Percentiles rank a stretch among this genome's conserved stretches.
These are phyloP conservation scores for Cygnus olor DNA, from an alignment of 2,797 vertebrate species.

Conservation along the genomic window DNA sequence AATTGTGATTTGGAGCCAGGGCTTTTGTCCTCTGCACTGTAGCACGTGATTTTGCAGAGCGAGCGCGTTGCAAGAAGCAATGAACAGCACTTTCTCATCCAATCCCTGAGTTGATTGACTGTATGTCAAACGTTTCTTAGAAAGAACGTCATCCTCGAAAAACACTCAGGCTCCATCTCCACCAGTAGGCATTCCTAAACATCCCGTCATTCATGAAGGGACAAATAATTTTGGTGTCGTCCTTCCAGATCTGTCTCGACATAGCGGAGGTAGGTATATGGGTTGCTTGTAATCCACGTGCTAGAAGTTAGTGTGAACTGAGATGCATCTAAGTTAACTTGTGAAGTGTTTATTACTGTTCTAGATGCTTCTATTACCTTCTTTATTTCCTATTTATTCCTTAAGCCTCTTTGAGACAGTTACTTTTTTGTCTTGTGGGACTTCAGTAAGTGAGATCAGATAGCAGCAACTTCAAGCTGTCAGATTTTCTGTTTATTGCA, in stretches of 20 bases:
- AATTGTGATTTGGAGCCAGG: background rate
- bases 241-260: constrained; percentile 82
- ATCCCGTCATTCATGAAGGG: constrained; percentile 81
- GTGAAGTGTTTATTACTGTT: background rate
- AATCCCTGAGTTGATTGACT: background rate
- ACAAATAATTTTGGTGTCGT: constrained; percentile 89
- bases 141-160: constrained; percentile 84
- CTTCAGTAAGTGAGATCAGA: background rate
- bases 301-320: background rate
- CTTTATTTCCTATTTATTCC: background rate
- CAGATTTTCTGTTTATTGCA: background rate
- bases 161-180: constrained; percentile 86
- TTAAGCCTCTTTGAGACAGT: background rate
- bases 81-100: background rate
- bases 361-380: background rate
- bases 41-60: rapidly evolving
- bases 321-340: background rate
- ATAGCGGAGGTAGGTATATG: constrained; percentile 78
- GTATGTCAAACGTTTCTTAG: constrained; percentile 40
- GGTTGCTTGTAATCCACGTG: background rate
- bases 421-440: background rate
- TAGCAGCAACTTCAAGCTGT: background rate
- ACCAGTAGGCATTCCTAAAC: constrained; percentile 82
- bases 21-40: rapidly evolving
- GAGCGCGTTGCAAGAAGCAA: rapidly evolving